Base-by-base conservation (phyloP, 2,113 vertebrate genomes). In the Hypomesus transpacificus region DNA sequence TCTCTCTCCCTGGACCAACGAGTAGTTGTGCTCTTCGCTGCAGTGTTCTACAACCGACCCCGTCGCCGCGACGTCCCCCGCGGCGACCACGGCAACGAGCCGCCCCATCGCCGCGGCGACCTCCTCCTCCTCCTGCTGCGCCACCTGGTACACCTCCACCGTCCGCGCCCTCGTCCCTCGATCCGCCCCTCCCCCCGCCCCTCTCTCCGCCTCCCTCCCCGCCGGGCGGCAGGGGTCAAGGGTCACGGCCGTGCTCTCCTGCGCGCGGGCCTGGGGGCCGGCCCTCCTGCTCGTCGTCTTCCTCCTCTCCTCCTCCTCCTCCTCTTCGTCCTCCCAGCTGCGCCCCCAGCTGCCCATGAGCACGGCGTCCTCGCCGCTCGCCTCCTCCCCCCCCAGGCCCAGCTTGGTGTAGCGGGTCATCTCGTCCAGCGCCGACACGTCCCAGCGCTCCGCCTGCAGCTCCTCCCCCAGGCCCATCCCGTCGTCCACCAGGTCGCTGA, bases 11-110 rank as follows among this genome's bases (percentile, higher is more conserved):
- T 89, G 82, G 69, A 83, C 71, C 54, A 92, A 77, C 67, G 91
- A 92, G 78, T 92, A 92, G 86, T 92, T 92, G 85, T 92, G 91
- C 70, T 91, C 90, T 82, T 91, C 87, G 4, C 79, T 89, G 85
- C 87, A 85, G 75, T 86, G 86, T 83, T 91, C 91, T 70, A 85
- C 53, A 26, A 65, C 76, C 56, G 83, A 61, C n/a, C 84, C 85
- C 16, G 54, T 20, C 31, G 39, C 59, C 50, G 53, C 39, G 9
- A 31, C 18, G 22, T 24, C 73, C 26, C 52, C 74, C 18, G 3
- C 60, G 22, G 3, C 54, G 0, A 73, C 69, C 0, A 61, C 69
- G 1, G 52, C 39, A 46, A 46, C 39, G 9, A 46, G 39, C 39
- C 39, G 5, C 9, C 39, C 67, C 28, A 39, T 26, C 14, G 31